Evolutionary conservation across 2,888 invertebrate species (phyloP), one percentile per base, ranked within the genome.

Genomic region (Pheosia gnoma): DNA sequence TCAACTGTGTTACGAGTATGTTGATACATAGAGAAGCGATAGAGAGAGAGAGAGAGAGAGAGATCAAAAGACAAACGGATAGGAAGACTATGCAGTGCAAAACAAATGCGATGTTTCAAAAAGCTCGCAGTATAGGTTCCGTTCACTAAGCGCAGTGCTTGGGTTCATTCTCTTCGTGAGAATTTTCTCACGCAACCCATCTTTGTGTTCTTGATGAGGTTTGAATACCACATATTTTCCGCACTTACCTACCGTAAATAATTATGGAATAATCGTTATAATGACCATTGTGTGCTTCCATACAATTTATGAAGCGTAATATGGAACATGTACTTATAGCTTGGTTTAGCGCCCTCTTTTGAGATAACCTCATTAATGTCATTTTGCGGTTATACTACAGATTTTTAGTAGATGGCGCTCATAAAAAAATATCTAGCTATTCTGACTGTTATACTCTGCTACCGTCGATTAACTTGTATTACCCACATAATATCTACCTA

Each of bases 161-260:
- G 36, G 52, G 54, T 54, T 38, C 37, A 65, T 58, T 70, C 59
- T 59, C 57, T 54, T 68, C 78, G 78, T 83, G 85, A 66, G 84
- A 85, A 80, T 66, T 62, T 82, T 84, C 85, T 73, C 84, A 82
- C 72, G 63, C 67, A 67, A 70, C 62, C 54, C 53, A 67, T 70
- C 70, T 67, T 67, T 72, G 67, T 66, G 60, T 61, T 57, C n/a
- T 39, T 66, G 67, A 67, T 64, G 62, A 55, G 54, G 58, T 59
- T 65, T 66, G 66, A 65, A 65, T 67, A 60, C 59, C 59, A 70
- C 62, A 62, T 71, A 60, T 66, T 66, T 67, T 61, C 70, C 57
- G 61, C 65, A 74, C 62, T 69, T 71, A 72, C 67, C 51, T 5
- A 47, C 47, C 47, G 47, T 47, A 51, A 51, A 11, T 68, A 76